Base-by-base conservation (phyloP, 2,888 invertebrate species). In the Thyatira batis region DNA sequence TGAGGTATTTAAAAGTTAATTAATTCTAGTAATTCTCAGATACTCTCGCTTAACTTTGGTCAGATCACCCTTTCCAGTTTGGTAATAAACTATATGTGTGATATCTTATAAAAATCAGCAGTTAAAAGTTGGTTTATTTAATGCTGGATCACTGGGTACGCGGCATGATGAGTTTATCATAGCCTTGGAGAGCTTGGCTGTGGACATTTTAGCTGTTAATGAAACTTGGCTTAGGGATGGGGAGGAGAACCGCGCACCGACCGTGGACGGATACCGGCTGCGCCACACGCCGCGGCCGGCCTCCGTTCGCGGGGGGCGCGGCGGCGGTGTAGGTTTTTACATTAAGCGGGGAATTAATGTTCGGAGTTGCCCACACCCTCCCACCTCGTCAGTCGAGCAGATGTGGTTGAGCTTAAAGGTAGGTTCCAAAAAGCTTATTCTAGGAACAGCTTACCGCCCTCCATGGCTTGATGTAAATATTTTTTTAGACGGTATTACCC, bases 161-260 rank as follows among this genome's bases (percentile, higher is more conserved):
- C 8, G 54, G 0, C 65, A 61, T 8, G 65, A 64, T 30, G 63
- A 69, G 44, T 59, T 64, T 9, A 13, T 61, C 2, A 54, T 48
- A 0, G 60, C 59, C 1, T 52, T 70, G 53, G 52, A 23, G 8
- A 27, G 50, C 4, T 39, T 57, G 20, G 17, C 43, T 0, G 54
- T 55, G 1, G 66, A 71, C 30, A 49, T 69, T 0, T 54, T 69
- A 21, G 67, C 66, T 6, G 58, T 68, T 3, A 69, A 71, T 33
- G 67, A 69, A 44, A 67, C 67, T 0, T 69, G 69, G 69, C 49
- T 71, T 1, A 44, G 56, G n/a, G 30, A 23, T 6, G 67, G 67
- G 0, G 59, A 69, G 51, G 67, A 66, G 9, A 60, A 33, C 1
- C 57, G 57, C 3, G 67, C 68, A 1, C 69, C 70, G 3, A 10